Evolutionary conservation across 2,113 vertebrate genomes (phyloP).

Genomic region (Tragelaphus strepsiceros): DNA sequence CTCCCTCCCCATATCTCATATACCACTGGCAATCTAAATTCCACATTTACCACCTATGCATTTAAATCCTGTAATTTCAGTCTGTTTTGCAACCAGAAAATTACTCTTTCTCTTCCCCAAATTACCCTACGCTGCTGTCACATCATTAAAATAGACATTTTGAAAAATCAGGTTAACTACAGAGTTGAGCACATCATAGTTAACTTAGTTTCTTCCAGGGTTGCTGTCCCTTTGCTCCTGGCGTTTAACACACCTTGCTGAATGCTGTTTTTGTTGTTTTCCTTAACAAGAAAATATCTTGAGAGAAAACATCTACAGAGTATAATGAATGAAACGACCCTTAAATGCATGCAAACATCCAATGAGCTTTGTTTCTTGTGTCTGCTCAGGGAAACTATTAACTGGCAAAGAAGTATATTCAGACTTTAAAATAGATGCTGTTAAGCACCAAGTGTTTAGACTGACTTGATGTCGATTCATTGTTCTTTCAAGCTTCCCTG

Average conservation of each 20-base stretch:
- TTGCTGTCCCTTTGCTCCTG: background rate
- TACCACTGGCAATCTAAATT: background rate
- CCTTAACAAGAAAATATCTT: conserved; percentile 1
- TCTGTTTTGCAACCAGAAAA: background rate
- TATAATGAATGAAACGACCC: conserved; percentile 41
- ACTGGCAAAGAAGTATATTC: conserved; percentile 17
- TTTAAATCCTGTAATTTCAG: background rate
- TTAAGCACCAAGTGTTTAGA: conserved; percentile 17
- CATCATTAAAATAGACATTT: background rate
- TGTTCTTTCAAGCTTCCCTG: background rate
- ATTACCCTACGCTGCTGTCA: background rate
- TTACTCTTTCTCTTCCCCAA: background rate
- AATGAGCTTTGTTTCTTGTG: background rate
- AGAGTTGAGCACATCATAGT: background rate
- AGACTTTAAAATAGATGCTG: conserved; percentile 22
- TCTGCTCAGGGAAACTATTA: conserved; percentile 49
- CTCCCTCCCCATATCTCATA: background rate
- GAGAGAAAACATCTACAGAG: conserved; percentile 6
- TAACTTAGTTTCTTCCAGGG: background rate
- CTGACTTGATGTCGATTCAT: background rate
- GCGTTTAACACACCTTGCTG: background rate
- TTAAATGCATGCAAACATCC: conserved; percentile 42
- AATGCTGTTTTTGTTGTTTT: background rate
- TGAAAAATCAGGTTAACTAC: conserved; percentile 24
- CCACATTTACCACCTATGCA: background rate